phyloP scores from a whole-genome alignment of 2,113 vertebrate genomes.

The Labeo rohita region DNA sequence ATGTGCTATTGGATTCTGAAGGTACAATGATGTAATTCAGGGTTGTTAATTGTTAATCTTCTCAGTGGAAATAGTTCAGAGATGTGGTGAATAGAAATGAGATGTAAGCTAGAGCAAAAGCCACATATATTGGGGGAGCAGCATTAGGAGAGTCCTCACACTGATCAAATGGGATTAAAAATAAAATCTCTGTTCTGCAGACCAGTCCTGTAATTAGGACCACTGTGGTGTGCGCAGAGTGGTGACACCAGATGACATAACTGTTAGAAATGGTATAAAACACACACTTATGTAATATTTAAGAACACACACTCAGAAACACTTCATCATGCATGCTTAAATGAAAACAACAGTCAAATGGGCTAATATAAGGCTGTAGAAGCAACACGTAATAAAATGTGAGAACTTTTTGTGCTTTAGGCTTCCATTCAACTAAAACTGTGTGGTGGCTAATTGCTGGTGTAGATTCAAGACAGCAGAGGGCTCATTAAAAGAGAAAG shows the following conservation, averaged over 20 bases:
- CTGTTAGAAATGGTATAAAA: not conserved
- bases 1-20: not conserved
- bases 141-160: not conserved
- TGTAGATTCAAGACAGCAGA: conserved; percentile 33
- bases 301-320: not conserved
- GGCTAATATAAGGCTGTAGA: not conserved
- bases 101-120: not conserved
- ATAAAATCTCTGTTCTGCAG: not conserved
- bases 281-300: not conserved
- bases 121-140: not conserved
- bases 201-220: not conserved
- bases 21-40: not conserved
- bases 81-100: not conserved
- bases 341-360: not conserved
- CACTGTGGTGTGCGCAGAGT: not conserved
- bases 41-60: conserved; percentile 6
- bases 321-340: not conserved
- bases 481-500: conserved; percentile 26
- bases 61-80: not conserved
- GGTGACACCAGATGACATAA: not conserved
- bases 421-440: not conserved
- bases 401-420: conserved; percentile 15
- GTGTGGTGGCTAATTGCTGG: conserved; percentile 34
- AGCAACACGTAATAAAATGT: not conserved
- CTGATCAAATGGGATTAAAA: not conserved